Conservation (phyloP, 1,140 invertebrate species). For the Magallana gigas region DNA sequence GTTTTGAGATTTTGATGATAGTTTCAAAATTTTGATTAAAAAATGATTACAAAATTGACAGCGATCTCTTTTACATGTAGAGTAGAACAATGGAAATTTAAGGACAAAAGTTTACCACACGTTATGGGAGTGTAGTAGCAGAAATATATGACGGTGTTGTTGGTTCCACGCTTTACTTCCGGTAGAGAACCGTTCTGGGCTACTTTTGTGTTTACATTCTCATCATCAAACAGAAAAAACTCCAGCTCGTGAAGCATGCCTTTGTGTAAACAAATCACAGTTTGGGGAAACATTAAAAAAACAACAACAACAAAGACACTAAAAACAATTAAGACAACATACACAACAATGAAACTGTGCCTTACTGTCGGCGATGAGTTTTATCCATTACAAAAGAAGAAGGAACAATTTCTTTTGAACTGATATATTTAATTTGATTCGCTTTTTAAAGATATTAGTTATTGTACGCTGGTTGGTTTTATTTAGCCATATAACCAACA, state of each 20-base stretch:
- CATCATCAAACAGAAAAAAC: constrained; percentile 57
- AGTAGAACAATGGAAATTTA: neutral
- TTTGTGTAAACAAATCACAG: neutral
- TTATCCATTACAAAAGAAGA: too few species aligned
- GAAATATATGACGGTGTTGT: constrained; percentile 58
- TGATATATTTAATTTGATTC: too few species aligned
- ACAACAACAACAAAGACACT: neutral
- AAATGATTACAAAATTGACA: too few species aligned
- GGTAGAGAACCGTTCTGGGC: constrained; percentile 54
- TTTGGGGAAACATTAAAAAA: neutral
- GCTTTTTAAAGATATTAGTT: too few species aligned
- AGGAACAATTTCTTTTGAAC: too few species aligned
- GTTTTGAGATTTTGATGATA: neutral
- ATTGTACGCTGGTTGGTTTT: too few species aligned
- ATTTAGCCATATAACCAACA: too few species aligned
- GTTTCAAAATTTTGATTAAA: too few species aligned
- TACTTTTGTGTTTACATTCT: neutral
- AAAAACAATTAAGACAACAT: too few species aligned
- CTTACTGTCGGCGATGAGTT: too few species aligned
- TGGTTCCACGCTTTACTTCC: constrained; percentile 45
- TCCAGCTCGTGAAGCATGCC: constrained; percentile 55
- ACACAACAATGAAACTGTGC: neutral
- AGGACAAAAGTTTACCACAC: constrained; percentile 52
- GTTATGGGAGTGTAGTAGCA: constrained; percentile 58
- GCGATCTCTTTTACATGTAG: neutral